Evolutionary conservation across 2,797 vertebrate genomes (phyloP), one percentile per base, ranked within the genome.

Genomic region (Psittacula echo): DNA sequence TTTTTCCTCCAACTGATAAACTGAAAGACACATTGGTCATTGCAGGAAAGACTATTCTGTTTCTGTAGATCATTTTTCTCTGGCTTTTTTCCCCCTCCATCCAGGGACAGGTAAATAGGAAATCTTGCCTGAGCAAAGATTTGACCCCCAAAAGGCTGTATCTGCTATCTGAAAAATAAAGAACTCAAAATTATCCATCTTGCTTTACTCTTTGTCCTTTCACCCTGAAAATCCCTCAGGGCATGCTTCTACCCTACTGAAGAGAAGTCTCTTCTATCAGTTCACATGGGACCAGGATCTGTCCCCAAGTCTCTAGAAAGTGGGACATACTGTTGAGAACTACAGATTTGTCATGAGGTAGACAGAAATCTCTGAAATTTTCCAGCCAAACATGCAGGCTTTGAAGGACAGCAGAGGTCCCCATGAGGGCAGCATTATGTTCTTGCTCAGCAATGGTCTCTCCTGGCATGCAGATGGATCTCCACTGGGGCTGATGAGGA

Each of bases 381-480:
- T 76, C 54, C 72, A 68, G 34, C 17, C 29, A 58, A 67, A 80
- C 6, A 11, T 5, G 9, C 22, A 37, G 34, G 34, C 65, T 72
- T 34, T 60, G 39, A 54, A 90, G 45, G 50, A 76, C n/a, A 77
- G 17, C 34, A 65, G 47, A 13, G n/a, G 64, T 56, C 18, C 41
- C 54, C 1, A 0, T 0, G 0, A 81, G 74, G 64, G n/a, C 39
- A 85, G 64, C 22, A 1, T 13, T 30, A 24, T 4, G 14, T 62
- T 85, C 65, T 87, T 39, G n/a, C 37, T 58, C 66, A 75, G 39
- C 60, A 65, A 6, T 30, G 9, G 29, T 54, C 54, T 73, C 73
- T 88, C 73, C 70, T 53, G 29, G 41, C 74, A 68, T 24, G 42
- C 74, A 88, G 65, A 75, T 34, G 34, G 51, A 65, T 65, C 56